phyloP scores from a whole-genome alignment of 2,888 invertebrate species.

The Dryomyza anilis region DNA sequence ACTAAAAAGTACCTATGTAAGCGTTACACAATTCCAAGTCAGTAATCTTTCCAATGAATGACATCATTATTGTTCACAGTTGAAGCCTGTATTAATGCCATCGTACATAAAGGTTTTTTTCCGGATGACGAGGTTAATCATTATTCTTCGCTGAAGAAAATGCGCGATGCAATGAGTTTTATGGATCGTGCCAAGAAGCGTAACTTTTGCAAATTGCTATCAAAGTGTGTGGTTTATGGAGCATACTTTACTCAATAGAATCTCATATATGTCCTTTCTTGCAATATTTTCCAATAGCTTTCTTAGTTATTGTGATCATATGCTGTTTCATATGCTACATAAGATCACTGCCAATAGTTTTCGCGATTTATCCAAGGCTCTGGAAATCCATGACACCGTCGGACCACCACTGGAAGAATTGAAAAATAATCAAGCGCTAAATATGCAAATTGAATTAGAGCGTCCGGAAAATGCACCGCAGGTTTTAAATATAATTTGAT shows the following conservation, averaged over 20 bases:
- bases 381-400: conserved; percentile 65
- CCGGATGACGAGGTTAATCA: conserved; percentile 69
- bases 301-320: conserved; percentile 73
- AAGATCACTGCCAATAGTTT: conserved; percentile 70
- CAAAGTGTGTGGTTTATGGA: conserved; percentile 67
- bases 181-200: conserved; percentile 86
- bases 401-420: conserved; percentile 63
- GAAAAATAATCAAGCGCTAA: conserved; percentile 58
- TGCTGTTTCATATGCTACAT: conserved; percentile 73
- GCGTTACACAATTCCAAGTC: conserved; percentile 44
- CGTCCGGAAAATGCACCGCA: conserved; percentile 61
- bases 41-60: neutral
- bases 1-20: conserved; percentile 67
- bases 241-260: too few relatives aligned
- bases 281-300: too few relatives aligned
- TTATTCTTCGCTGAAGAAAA: conserved; percentile 65
- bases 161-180: conserved; percentile 78
- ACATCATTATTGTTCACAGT: conserved; percentile 38
- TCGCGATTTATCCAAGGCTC: conserved; percentile 64
- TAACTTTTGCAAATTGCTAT: conserved; percentile 77
- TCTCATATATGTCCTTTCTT: too few relatives aligned
- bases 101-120: conserved; percentile 77
- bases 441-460: conserved; percentile 63
- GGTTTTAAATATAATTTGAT: conserved; percentile 50
- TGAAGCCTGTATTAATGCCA: conserved; percentile 75